phyloP scores from a whole-genome alignment of 2,113 vertebrate genomes.

The Steatornis caripensis region DNA sequence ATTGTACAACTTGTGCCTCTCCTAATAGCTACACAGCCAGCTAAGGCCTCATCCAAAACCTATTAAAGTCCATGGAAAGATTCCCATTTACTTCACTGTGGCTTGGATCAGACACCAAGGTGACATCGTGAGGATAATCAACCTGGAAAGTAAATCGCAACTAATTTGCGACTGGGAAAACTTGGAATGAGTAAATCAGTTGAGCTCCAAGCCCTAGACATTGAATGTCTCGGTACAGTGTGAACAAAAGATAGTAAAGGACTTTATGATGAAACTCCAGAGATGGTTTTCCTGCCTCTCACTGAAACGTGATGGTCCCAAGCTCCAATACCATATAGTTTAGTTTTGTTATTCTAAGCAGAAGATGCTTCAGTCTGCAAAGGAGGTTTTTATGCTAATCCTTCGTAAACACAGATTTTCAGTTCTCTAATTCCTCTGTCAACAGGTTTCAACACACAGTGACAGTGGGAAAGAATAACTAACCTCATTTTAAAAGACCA shows the following conservation, averaged over 20 bases:
- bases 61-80: slow-evolving; percentile 29
- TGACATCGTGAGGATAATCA: background rate
- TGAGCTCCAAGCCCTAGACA: background rate
- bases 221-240: background rate
- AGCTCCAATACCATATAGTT: background rate
- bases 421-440: background rate
- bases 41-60: slow-evolving; percentile 34
- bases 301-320: background rate
- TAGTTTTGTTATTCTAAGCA: background rate
- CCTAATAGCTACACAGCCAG: background rate
- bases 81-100: background rate
- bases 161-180: background rate
- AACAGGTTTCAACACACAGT: background rate
- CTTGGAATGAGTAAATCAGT: background rate
- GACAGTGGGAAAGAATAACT: background rate
- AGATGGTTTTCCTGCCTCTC: background rate
- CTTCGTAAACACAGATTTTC: background rate
- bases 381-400: background rate
- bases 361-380: background rate
- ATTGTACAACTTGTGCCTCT: slow-evolving; percentile 14
- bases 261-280: background rate
- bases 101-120: background rate
- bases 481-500: background rate
- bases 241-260: background rate
- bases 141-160: slow-evolving; percentile 1